A percentile compares a stretch with the other conserved stretches of the same genome.
These are phyloP conservation scores for Melanocharis versteri DNA, from an alignment of 2,113 vertebrate genomes.

Conservation along the genomic window DNA sequence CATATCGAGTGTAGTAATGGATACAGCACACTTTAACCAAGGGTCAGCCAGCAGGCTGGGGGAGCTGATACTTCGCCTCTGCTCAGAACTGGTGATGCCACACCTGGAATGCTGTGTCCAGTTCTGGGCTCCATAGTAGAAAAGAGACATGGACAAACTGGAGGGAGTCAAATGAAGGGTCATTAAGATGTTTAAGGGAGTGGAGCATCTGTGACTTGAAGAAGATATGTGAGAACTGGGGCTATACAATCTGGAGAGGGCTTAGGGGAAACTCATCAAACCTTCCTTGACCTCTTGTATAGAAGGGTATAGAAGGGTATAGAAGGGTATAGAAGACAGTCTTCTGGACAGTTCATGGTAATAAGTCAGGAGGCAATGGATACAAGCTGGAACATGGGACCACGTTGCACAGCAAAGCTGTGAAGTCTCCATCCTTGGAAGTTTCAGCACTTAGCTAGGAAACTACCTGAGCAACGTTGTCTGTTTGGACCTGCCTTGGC, in stretches of 20 bases:
- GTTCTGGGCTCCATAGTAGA: not conserved
- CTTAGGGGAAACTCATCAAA: not conserved
- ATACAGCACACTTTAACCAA: not conserved
- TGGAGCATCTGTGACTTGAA: not conserved
- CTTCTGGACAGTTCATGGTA: not conserved
- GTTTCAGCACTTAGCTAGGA: not conserved
- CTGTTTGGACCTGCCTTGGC: not conserved
- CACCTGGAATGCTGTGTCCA: not conserved
- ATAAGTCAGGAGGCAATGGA: not conserved
- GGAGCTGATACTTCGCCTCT: not conserved
- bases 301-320: not conserved
- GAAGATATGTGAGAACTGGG: not conserved
- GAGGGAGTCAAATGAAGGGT: not conserved
- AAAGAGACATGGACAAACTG: not conserved
- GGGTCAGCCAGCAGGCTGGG: not conserved
- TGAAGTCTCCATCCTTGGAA: not conserved
- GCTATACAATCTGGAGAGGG: not conserved
- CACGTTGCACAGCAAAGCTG: rapidly evolving
- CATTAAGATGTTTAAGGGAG: not conserved
- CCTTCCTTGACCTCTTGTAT: too few species aligned
- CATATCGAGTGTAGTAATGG: rapidly evolving
- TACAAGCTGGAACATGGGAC: not conserved
- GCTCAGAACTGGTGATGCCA: not conserved
- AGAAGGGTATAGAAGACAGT: not conserved
- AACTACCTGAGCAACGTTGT: not conserved